Percentiles rank a stretch among this genome's conserved stretches.
phyloP scores from a whole-genome alignment of 2,888 invertebrate genomes.

The Crocallis elinguaria region DNA sequence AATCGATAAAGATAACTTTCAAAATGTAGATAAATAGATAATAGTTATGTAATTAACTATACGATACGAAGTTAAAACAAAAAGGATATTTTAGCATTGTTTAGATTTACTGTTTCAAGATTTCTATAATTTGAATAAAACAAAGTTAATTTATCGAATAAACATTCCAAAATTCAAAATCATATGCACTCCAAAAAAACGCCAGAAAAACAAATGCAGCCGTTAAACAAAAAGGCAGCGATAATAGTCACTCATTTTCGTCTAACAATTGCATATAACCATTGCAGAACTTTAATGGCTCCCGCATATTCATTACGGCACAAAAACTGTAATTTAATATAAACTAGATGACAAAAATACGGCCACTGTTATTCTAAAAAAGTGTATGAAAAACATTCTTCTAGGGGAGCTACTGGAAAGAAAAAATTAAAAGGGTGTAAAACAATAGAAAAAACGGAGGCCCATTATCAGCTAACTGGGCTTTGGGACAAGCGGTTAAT shows the following conservation, averaged over 20 bases:
- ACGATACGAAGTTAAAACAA: too few species aligned
- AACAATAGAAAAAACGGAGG: conserved; percentile 69
- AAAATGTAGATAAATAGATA: too few species aligned
- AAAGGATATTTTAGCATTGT: too few species aligned
- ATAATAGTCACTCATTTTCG: conserved; percentile 74
- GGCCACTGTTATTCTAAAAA: conserved; percentile 73
- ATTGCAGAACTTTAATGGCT: conserved; percentile 65
- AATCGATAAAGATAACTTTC: too few species aligned
- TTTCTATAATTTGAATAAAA: too few species aligned
- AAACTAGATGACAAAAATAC: conserved; percentile 81
- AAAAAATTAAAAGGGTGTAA: conserved; percentile 73
- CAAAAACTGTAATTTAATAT: conserved; percentile 84
- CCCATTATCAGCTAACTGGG: conserved; percentile 74
- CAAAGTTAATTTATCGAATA: too few species aligned
- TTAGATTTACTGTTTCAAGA: too few species aligned
- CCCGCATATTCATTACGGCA: conserved; percentile 81
- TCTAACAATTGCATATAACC: conserved; percentile 68
- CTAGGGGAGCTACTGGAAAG: conserved; percentile 61
- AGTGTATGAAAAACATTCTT: conserved; percentile 62
- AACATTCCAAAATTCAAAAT: too few species aligned
- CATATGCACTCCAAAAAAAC: conserved; percentile 5
- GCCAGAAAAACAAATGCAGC: conserved; percentile 42
- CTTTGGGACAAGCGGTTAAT: conserved; percentile 77
- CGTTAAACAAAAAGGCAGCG: conserved; percentile 51
- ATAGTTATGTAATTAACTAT: too few species aligned